Percentiles rank a stretch among this genome's conserved stretches.
These are phyloP conservation scores for Cheilosia pagana DNA, from an alignment of 2,888 invertebrate genomes.

Conservation along the genomic window DNA sequence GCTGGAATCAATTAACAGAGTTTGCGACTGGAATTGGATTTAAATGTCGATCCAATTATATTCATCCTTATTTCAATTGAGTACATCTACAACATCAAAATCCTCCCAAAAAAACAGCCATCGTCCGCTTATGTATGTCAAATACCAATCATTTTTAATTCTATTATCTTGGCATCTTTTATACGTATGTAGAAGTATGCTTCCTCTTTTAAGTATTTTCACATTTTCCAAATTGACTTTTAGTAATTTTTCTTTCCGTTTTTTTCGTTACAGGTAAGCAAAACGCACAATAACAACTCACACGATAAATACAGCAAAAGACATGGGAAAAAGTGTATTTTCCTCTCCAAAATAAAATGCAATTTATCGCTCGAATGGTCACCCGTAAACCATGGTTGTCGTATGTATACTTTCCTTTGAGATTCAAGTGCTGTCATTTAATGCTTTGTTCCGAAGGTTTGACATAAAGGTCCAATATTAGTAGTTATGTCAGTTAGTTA, in stretches of 20 bases:
- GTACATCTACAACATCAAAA: too few relatives aligned
- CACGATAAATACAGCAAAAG: neutral
- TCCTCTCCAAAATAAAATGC: constrained; percentile 51
- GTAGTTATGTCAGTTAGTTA: too few relatives aligned
- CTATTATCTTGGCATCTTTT: neutral
- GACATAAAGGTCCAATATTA: too few relatives aligned
- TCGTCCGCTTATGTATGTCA: neutral
- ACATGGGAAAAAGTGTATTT: constrained; percentile 3
- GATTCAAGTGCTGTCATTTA: neutral
- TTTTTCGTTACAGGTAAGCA: constrained; percentile 64
- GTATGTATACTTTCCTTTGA: neutral
- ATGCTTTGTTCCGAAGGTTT: neutral
- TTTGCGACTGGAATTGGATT: too few relatives aligned
- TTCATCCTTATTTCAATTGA: too few relatives aligned
- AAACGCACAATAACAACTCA: neutral
- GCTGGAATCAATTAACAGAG: too few relatives aligned
- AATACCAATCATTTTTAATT: too few relatives aligned
- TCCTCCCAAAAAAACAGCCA: too few relatives aligned
- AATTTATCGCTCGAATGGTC: constrained; percentile 69
- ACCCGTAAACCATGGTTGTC: constrained; percentile 22
- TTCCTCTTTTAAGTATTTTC: constrained; percentile 28
- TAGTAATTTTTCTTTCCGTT: constrained; percentile 15
- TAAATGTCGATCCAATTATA: too few relatives aligned
- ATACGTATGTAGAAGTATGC: neutral
- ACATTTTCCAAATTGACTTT: constrained; percentile 56